phyloP scores from a whole-genome alignment of 2,797 vertebrate species.

The Molothrus ater region DNA sequence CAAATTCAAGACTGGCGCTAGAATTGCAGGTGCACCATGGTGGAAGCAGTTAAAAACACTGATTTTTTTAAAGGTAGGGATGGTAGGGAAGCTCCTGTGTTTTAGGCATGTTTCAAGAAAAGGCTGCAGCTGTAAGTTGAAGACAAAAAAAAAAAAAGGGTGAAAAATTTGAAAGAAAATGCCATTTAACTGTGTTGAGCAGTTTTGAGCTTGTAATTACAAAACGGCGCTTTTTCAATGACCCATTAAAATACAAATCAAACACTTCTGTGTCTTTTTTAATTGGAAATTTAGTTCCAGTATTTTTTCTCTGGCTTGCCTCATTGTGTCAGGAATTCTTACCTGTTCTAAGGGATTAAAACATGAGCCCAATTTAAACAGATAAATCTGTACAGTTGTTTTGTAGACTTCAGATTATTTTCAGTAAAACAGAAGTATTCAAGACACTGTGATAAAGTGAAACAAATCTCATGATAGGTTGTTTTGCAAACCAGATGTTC shows the following conservation, averaged over 20 bases:
- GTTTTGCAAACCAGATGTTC: not conserved
- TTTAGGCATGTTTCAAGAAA: not conserved
- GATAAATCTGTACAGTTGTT: not conserved
- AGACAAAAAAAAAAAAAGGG: not conserved
- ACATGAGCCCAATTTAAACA: not conserved
- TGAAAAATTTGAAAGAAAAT: not conserved
- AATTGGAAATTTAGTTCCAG: not conserved
- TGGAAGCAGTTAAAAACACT: not conserved
- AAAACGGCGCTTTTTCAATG: not conserved
- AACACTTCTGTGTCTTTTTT: not conserved
- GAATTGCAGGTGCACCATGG: not conserved
- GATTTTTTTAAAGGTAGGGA: not conserved
- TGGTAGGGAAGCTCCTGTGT: not conserved
- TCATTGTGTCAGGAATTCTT: not conserved
- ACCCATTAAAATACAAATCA: not conserved
- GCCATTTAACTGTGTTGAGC: not conserved
- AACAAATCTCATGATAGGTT: not conserved
- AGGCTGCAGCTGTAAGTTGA: not conserved
- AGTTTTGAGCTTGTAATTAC: not conserved
- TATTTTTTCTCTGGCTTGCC: not conserved
- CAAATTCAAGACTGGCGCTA: not conserved
- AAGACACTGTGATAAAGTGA: not conserved
- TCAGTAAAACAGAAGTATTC: not conserved
- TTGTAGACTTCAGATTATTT: not conserved
- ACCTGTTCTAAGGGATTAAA: conserved; percentile 19